Conservation (phyloP, 2,888 invertebrate genomes). For the Erynnis tages region DNA sequence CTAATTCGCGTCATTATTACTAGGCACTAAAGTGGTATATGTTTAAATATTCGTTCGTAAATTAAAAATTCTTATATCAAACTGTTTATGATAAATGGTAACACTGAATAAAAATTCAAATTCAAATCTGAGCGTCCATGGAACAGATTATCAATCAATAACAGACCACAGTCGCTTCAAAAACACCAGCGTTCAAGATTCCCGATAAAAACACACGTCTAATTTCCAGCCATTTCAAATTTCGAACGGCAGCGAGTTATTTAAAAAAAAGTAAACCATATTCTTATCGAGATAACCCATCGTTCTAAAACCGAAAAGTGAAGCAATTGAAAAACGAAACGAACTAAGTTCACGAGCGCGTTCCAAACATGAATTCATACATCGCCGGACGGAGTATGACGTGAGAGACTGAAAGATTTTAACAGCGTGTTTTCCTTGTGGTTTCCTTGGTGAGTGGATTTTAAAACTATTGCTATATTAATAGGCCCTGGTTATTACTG, state of each 20-base stretch:
- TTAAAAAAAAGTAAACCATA: conserved; percentile 39
- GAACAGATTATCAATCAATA: conserved; percentile 21
- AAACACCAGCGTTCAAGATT: conserved; percentile 39
- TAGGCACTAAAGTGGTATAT: neutral
- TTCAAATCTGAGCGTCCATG: conserved; percentile 10
- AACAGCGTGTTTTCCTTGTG: neutral
- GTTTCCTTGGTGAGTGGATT: neutral
- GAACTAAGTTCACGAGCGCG: conserved; percentile 66
- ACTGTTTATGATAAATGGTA: no score
- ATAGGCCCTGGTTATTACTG: no score
- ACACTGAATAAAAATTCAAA: conserved; percentile 12
- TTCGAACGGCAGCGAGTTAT: conserved; percentile 40
- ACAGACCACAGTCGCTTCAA: conserved; percentile 26
- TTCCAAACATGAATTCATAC: conserved; percentile 79
- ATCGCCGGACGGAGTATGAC: conserved; percentile 75
- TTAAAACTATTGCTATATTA: neutral
- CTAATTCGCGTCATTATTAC: no score
- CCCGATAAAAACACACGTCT: conserved; percentile 22
- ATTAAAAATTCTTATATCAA: no score
- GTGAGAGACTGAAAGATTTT: conserved; percentile 37
- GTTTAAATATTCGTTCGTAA: no score
- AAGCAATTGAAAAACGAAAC: conserved; percentile 80
- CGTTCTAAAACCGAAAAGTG: conserved; percentile 77
- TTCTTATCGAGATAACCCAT: conserved; percentile 61
- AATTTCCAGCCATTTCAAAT: conserved; percentile 38